A percentile compares a stretch with the other conserved stretches of the same genome.
Conservation (phyloP, 2,888 invertebrate genomes). For the Philereme vetulata region DNA sequence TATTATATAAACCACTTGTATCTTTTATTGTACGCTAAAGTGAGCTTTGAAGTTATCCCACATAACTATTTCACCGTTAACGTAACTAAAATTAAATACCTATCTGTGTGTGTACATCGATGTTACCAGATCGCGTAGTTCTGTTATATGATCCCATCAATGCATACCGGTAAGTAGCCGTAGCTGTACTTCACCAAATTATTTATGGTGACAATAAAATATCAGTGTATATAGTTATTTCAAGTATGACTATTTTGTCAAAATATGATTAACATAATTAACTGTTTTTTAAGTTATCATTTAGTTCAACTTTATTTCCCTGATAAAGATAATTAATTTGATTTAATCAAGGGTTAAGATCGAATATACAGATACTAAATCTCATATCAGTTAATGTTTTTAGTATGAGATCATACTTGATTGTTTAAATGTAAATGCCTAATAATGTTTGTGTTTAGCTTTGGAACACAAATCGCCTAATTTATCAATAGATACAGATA, state of each 20-base stretch:
- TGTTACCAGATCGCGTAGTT: slow-evolving; percentile 12
- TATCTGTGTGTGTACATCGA: slow-evolving; percentile 15
- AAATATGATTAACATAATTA: slow-evolving; percentile 53
- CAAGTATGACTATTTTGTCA: slow-evolving; percentile 48
- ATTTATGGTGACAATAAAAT: slow-evolving; percentile 81
- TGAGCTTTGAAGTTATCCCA: background rate
- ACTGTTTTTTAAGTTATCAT: slow-evolving; percentile 37
- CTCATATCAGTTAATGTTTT: slow-evolving; percentile 67
- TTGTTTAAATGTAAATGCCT: slow-evolving; percentile 25
- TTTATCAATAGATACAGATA: slow-evolving; percentile 24
- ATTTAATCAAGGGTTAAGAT: slow-evolving; percentile 35
- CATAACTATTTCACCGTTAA: slow-evolving; percentile 4
- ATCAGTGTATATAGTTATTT: slow-evolving; percentile 74
- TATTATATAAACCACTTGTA: background rate
- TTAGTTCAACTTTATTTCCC: slow-evolving; percentile 13
- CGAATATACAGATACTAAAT: slow-evolving; percentile 44
- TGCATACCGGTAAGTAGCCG: slow-evolving; percentile 1
- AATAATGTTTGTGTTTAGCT: slow-evolving; percentile 38
- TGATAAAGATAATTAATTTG: slow-evolving; percentile 7
- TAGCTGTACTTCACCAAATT: slow-evolving; percentile 66
- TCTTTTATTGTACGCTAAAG: background rate
- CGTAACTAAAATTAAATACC: background rate
- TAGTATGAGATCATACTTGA: slow-evolving; percentile 24
- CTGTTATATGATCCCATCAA: slow-evolving; percentile 5
- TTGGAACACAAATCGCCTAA: slow-evolving; percentile 30